Evolutionary conservation across 2,113 vertebrate species (phyloP), one percentile per base, ranked within the genome.

Genomic region (Microcebus tavaratra): DNA sequence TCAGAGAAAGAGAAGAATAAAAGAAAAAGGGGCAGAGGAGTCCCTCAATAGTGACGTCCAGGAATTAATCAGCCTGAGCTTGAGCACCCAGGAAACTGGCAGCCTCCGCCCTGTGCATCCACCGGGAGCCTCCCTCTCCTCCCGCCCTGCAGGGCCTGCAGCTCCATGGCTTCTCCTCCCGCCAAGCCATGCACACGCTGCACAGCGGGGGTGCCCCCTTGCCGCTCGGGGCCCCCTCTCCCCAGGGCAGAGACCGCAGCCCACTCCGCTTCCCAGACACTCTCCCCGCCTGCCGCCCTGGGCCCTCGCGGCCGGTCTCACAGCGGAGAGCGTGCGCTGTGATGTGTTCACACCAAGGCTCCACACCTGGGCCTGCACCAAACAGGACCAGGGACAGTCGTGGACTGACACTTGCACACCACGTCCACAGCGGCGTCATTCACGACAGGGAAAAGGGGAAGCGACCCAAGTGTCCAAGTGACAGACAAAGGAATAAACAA

Each of bases 401-500:
- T 23, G 8, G 73, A 50, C 23, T 39, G 3, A 23, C 2, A 0
- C 4, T 48, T 21, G 65, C 17, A 21, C 6, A 2, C 10, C 25
- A 5, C 0, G 25, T 23, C 34, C 80, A 17, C 18, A 8, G 68
- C 42, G 6, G 25, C 39, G 0, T 7, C 2, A 0, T 29, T 68
- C 53, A n/a, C 31, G 20, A 1, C 31, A 59, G 7, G 15, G 3
- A 36, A 23, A 20, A 39, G 34, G 1, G 17, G 31, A 50, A 5
- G 39, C 53, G 1, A 6, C 45, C 34, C 1, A 0, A 0, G 0
- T 1, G 11, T 10, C 39, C 42, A 7, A n/a, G n/a, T n/a, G n/a
- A 25, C 39, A 42, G 70, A 42, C 14, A 21, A 2, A 57, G 7
- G 53, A 8, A 57, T 21, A 8, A 21, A 57, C 55, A 57, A 21